Evolutionary conservation across 2,797 vertebrate genomes (phyloP), one percentile per base, ranked within the genome.

Genomic region (Tachyglossus aculeatus): DNA sequence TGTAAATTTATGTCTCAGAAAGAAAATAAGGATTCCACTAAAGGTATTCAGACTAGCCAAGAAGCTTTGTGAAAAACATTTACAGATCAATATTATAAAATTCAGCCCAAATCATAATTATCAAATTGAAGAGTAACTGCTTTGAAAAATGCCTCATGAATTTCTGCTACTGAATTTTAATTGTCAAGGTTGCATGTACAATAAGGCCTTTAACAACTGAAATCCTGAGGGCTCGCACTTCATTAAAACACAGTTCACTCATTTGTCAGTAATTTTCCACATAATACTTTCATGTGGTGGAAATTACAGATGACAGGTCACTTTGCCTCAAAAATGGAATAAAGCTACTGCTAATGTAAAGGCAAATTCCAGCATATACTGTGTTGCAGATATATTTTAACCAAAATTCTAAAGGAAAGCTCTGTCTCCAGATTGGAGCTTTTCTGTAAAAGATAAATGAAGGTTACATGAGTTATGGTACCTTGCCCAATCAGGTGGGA

Each of bases 91-190:
- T 13, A 29, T 2, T 10, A 25, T 32, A 55, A 39, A 60, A 40
- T 13, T 53, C 9, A 40, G 53, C 21, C 24, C 5, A 32, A 40
- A 51, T 54, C 16, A 22, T 39, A 47, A 59, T 53, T 7, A 66
- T 21, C 7, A 41, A 36, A 69, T 6, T 63, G 60, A 29, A 55
- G 14, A 62, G 58, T 67, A 75, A 77, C 24, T 56, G 62, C 11
- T 43, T 80, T 75, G 51, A 21, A 31, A 59, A 71, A 58, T 60
- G 66, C 56, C 40, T 69, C 38, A n/a, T n/a, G n/a, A n/a, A n/a
- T n/a, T n/a, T n/a, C n/a, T n/a, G n/a, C n/a, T n/a, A n/a, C 50
- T 45, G 41, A 67, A 61, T 16, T 34, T 29, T 66, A 60, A 81
- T 81, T 73, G 33, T 60, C 32, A 31, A 39, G 45, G 16, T 22